phyloP scores from a whole-genome alignment of 2,888 invertebrate genomes.

The Geotrupes spiniger region DNA sequence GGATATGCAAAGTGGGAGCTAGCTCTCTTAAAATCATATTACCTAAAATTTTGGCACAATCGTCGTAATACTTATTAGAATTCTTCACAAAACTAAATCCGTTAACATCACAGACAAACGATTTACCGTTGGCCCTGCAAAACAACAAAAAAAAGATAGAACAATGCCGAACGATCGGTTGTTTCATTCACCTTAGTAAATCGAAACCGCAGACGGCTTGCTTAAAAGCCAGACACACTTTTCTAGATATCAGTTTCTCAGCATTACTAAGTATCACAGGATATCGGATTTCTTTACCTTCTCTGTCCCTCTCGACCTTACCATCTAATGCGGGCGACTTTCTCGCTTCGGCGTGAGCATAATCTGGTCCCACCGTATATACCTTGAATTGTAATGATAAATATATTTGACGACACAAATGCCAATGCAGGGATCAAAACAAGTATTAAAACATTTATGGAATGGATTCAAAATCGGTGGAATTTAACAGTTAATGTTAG shows the following conservation, averaged over 20 bases:
- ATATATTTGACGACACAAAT: conserved; percentile 1
- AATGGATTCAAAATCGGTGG: not conserved
- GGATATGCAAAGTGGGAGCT: conserved; percentile 93
- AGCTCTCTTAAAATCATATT: conserved; percentile 96
- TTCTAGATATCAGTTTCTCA: conserved; percentile 96
- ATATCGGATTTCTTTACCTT: conserved; percentile 97
- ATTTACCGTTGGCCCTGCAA: conserved; percentile 92
- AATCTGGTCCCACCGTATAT: conserved; percentile 99
- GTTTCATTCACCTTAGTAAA: conserved; percentile 66
- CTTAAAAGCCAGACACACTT: conserved; percentile 94
- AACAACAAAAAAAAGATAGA: conserved; percentile 13
- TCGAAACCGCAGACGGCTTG: conserved; percentile 99
- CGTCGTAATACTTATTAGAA: conserved; percentile 99
- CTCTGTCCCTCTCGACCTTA: conserved; percentile 96
- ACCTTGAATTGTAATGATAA: conserved; percentile 64
- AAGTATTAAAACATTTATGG: not conserved
- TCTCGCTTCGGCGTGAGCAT: conserved; percentile 98
- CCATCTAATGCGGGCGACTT: conserved; percentile 98
- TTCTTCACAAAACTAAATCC: conserved; percentile 99
- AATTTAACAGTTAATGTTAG: too few relatives aligned
- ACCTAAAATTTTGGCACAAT: conserved; percentile 96
- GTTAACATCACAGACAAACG: conserved; percentile 99
- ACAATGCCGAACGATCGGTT: not conserved
- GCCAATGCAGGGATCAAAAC: too few relatives aligned
- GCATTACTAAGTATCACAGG: conserved; percentile 96